Conservation (phyloP, 1,140 invertebrate species). For the Drosophila sp. region DNA sequence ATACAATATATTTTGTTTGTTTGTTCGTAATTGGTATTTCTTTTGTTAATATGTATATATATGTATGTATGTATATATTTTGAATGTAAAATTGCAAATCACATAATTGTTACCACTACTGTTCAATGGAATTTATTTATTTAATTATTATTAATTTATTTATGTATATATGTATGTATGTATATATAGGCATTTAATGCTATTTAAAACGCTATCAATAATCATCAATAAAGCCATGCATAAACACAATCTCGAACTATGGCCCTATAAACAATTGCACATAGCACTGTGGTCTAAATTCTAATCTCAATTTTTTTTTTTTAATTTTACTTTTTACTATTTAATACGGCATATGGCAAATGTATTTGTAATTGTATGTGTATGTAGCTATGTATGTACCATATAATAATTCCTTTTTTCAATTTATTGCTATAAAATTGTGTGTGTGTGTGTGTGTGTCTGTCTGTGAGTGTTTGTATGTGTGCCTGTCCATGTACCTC, state of each 20-base stretch:
- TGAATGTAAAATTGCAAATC: constrained; percentile 84
- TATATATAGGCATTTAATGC: constrained; percentile 80
- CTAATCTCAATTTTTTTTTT: constrained; percentile 63
- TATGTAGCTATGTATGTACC: constrained; percentile 52
- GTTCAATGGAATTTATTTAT: constrained; percentile 76
- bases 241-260: constrained; percentile 81
- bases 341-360: constrained; percentile 55
- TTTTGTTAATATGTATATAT: constrained; percentile 63
- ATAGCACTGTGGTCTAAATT: constrained; percentile 80
- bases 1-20: constrained; percentile 66
- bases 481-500: constrained; percentile 55
- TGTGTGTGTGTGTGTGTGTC: constrained; percentile 51
- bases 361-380: constrained; percentile 35
- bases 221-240: constrained; percentile 82
- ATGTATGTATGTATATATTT: constrained; percentile 66
- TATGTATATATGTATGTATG: constrained; percentile 58
- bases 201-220: constrained; percentile 83
- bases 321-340: constrained; percentile 32
- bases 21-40: constrained; percentile 65
- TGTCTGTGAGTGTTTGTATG: constrained; percentile 40
- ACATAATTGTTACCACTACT: constrained; percentile 83
- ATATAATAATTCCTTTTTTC: constrained; percentile 43
- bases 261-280: constrained; percentile 80
- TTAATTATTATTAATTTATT: constrained; percentile 49
- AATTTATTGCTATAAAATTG: constrained; percentile 65